Conservation (phyloP, 2,113 vertebrate genomes). For the Eublepharis macularius region DNA sequence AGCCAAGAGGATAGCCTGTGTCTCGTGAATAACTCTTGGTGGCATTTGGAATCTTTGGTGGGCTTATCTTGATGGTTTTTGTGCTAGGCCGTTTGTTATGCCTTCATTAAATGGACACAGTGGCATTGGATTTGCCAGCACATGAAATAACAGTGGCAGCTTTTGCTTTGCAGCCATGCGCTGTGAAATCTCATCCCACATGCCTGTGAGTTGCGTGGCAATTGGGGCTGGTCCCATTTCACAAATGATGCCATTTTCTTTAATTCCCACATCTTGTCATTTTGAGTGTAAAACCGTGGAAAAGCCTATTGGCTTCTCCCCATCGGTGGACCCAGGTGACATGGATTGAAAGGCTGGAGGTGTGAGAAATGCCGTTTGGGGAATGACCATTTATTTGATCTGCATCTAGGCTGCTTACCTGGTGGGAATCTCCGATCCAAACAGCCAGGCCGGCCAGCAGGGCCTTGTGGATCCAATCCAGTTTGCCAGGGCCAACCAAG, state of each 20-base stretch:
- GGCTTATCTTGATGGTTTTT: background rate
- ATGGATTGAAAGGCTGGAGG: no score
- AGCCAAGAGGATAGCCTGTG: no score
- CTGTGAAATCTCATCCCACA: background rate
- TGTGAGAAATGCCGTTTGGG: no score
- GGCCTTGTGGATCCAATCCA: constrained; percentile 98
- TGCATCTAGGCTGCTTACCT: constrained; percentile 89
- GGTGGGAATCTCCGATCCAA: constrained; percentile 96
- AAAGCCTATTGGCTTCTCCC: no score
- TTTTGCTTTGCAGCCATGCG: background rate
- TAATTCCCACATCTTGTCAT: background rate
- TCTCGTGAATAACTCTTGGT: no score
- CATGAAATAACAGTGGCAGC: background rate
- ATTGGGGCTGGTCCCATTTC: background rate
- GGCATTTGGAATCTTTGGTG: background rate
- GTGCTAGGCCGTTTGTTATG: background rate
- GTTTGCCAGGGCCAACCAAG: constrained; percentile 95
- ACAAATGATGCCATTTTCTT: background rate
- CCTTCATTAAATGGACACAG: no score
- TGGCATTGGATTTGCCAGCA: background rate
- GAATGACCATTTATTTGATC: background rate
- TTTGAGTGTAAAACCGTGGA: no score
- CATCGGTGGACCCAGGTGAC: background rate
- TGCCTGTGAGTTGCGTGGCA: background rate
- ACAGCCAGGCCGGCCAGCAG: constrained; percentile 96